These are phyloP conservation scores for Trematocara macrostoma DNA, from an alignment of 2,113 vertebrate species.

Conservation along the genomic window DNA sequence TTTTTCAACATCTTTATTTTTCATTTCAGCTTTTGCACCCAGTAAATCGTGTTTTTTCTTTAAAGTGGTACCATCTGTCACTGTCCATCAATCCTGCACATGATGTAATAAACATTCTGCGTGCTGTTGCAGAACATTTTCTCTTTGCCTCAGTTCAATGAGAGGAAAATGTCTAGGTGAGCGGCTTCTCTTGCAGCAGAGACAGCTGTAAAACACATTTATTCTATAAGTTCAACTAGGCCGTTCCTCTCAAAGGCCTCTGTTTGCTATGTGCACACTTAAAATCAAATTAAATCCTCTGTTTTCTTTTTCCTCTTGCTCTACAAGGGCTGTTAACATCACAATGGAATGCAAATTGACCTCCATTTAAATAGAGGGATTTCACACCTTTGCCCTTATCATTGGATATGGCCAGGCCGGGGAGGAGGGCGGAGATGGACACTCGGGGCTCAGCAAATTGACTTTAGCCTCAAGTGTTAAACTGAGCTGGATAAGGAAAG, in stretches of 20 bases:
- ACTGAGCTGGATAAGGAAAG: slow-evolving; percentile 21
- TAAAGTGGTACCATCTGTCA: slow-evolving; percentile 26
- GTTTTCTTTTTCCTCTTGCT: neutral
- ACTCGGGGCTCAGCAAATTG: slow-evolving; percentile 4
- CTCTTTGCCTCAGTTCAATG: neutral
- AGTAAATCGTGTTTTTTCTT: neutral
- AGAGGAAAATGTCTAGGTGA: neutral
- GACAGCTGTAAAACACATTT: slow-evolving; percentile 38
- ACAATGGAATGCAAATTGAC: slow-evolving; percentile 57
- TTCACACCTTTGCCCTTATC: slow-evolving; percentile 46
- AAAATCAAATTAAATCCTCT: slow-evolving; percentile 50
- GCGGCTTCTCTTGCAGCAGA: neutral
- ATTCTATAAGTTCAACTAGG: slow-evolving; percentile 15
- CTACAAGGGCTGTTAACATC: slow-evolving; percentile 34
- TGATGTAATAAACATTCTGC: slow-evolving; percentile 37
- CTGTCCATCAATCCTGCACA: neutral
- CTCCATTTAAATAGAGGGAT: slow-evolving; percentile 30
- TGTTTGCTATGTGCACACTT: slow-evolving; percentile 20
- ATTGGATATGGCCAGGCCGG: neutral
- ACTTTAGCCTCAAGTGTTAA: slow-evolving; percentile 15
- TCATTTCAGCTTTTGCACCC: neutral
- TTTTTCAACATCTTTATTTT: slow-evolving; percentile 5
- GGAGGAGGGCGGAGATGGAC: slow-evolving; percentile 30
- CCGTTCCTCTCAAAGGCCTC: neutral
- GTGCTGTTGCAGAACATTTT: neutral